A percentile compares a stretch with the other conserved stretches of the same genome.
These are phyloP conservation scores for Neomonachus schauinslandi DNA, from an alignment of 2,113 vertebrate genomes.

Conservation along the genomic window DNA sequence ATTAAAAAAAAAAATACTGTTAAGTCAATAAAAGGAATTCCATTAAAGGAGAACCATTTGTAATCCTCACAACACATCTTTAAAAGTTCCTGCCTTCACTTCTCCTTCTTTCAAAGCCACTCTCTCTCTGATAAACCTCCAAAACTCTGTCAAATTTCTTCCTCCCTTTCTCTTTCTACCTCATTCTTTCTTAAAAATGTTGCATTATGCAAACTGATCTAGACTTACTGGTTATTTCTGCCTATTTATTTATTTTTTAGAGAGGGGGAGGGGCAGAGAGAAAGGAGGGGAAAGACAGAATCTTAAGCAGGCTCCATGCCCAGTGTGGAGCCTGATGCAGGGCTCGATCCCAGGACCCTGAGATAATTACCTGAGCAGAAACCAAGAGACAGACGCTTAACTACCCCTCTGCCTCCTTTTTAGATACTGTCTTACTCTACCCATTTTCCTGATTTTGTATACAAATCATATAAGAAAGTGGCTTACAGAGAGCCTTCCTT, in stretches of 20 bases:
- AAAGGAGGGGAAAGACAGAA: background rate
- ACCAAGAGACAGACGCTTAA: background rate
- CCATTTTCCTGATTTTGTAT: background rate
- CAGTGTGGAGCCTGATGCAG: too few relatives aligned
- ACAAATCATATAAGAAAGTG: background rate
- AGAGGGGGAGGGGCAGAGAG: too few relatives aligned
- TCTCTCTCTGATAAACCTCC: background rate
- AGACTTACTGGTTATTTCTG: background rate
- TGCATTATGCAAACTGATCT: background rate
- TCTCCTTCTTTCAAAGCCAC: background rate
- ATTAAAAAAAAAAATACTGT: background rate
- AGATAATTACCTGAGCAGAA: background rate
- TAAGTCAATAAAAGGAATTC: background rate
- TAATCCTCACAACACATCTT: background rate
- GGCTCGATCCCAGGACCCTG: background rate
- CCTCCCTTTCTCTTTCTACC: background rate
- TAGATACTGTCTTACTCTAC: background rate
- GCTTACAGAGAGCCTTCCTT: background rate
- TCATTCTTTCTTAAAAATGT: background rate
- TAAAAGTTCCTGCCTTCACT: background rate
- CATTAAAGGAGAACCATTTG: background rate
- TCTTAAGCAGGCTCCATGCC: background rate
- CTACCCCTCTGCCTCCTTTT: background rate
- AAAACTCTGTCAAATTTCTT: background rate
- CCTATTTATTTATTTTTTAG: background rate